These are phyloP conservation scores for Aphidius gifuensis DNA, from an alignment of 1,140 invertebrate species.

Conservation along the genomic window DNA sequence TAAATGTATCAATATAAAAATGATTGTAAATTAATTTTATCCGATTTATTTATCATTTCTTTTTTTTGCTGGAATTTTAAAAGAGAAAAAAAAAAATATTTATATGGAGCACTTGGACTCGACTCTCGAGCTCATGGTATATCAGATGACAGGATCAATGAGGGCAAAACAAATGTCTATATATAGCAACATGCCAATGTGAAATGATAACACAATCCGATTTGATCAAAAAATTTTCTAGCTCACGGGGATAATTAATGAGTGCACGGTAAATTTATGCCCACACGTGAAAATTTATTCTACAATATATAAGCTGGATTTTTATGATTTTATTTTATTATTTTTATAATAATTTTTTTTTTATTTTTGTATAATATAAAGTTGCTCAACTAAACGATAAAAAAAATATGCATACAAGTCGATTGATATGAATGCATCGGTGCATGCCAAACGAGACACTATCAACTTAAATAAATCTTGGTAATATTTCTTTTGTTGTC, in stretches of 20 bases:
- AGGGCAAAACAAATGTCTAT: constrained; percentile 9
- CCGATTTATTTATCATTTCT: too few relatives aligned
- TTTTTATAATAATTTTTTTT: constrained; percentile 31
- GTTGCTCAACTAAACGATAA: constrained; percentile 18
- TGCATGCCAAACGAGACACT: constrained; percentile 46
- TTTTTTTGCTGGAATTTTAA: too few relatives aligned
- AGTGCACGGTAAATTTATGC: constrained; percentile 39
- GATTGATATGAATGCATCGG: constrained; percentile 56
- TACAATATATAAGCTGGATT: constrained; percentile 29
- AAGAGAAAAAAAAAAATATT: too few relatives aligned
- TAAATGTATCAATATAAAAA: background rate
- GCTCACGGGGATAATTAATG: constrained; percentile 42
- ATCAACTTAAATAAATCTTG: constrained; percentile 37
- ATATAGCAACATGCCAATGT: constrained; percentile 12
- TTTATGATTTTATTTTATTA: constrained; percentile 23
- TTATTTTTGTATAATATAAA: constrained; percentile 4
- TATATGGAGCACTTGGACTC: too few relatives aligned
- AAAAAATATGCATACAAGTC: constrained; percentile 45
- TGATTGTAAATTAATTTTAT: background rate
- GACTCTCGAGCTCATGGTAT: too few relatives aligned
- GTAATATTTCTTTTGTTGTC: constrained; percentile 33
- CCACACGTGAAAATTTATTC: constrained; percentile 46
- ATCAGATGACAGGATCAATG: constrained; percentile 3
- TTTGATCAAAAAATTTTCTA: constrained; percentile 18
- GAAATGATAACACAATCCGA: constrained; percentile 20